Base-by-base conservation (phyloP, 2,113 vertebrate species). In the Callionymus lyra region DNA sequence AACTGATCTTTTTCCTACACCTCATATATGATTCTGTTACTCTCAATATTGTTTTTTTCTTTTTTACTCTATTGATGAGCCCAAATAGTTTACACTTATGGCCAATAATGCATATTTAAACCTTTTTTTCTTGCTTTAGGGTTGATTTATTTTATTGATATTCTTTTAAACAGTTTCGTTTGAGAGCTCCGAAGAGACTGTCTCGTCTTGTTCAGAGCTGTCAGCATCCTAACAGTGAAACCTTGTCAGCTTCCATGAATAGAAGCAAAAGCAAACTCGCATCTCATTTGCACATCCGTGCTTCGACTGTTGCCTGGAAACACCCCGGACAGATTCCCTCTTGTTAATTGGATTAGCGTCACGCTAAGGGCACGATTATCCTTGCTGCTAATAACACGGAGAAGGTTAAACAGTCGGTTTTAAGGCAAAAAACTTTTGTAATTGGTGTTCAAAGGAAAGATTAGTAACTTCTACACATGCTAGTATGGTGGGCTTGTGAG, bases 321-420 rank as follows among this genome's bases (percentile, higher is more conserved):
- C 52, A 2, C 9, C 2, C 65, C 65, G 58, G 52, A 76, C 61
- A 77, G 32, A 59, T 51, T 68, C 55, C 53, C 32, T 58, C 65
- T 74, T 77, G 67, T 78, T 80, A 76, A 79, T 81, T 73, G 72
- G 72, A 79, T 81, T 74, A 38, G 56, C 38, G 44, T 56, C 21
- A 56, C 50, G 57, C 53, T 47, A 27, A 27, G 21, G 8, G 50
- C 19, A 35, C 36, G 41, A 68, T 45, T 41, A 47, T 55, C 41
- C 57, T 73, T 59, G 46, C 38, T 19, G 31, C 14, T 42, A 12
- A n/a, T 41, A 18, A 56, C 46, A 63, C 38, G 39, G 36, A 44
- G 45, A 39, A 46, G 63, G 41, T 62, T 53, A 38, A 63, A 38
- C 51, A n/a, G 4, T 6, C 45, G 4, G 21, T 27, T 27, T 27